Evolutionary conservation across 1,140 invertebrate species (phyloP), one percentile per base, ranked within the genome.

Genomic region (Bombus impatiens): DNA sequence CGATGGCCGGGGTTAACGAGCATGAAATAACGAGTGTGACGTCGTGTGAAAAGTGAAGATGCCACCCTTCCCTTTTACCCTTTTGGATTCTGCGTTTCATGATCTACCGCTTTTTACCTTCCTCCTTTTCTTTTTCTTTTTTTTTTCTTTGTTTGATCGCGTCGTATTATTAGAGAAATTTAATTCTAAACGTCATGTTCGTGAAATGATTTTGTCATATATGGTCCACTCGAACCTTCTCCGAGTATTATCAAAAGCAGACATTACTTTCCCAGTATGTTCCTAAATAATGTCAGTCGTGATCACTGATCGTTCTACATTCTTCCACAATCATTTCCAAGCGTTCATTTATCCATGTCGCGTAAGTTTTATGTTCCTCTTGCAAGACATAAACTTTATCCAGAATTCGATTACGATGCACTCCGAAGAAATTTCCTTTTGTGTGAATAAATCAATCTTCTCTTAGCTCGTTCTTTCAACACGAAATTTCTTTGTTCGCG

Each of bases 11-110:
- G 67, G n/a, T 72, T 85, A 85, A 85, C 78, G 77, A 88, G 79
- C 76, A 68, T 40, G 80, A 82, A 79, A 83, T 76, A 82, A 86
- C 80, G 78, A 86, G 85, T 65, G 78, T 53, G 76, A 65, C 59
- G 42, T 40, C 53, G 44, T 42, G 47, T 47, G 81, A 78, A 42
- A 78, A 62, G 57, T 62, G 76, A 78, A 78, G 76, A 13, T 37
- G 37, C 25, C 28, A 5, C 6, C 12, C 68, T 15, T 9, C 42
- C 42, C 15, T 5, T 28, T 40, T 40, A 25, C 68, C 44, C 6
- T 13, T 13, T 4, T 22, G 13, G 44, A 75, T 47, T 47, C 40
- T 75, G 10, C 72, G 32, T 32, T 32, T 53, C 74, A 35, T 18
- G 32, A 9, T 22, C 13, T 9, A 10, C 10, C 72, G 1, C 25